Percentiles rank a stretch among this genome's conserved stretches.
phyloP scores from a whole-genome alignment of 2,113 vertebrate genomes.

The Neomonachus schauinslandi region DNA sequence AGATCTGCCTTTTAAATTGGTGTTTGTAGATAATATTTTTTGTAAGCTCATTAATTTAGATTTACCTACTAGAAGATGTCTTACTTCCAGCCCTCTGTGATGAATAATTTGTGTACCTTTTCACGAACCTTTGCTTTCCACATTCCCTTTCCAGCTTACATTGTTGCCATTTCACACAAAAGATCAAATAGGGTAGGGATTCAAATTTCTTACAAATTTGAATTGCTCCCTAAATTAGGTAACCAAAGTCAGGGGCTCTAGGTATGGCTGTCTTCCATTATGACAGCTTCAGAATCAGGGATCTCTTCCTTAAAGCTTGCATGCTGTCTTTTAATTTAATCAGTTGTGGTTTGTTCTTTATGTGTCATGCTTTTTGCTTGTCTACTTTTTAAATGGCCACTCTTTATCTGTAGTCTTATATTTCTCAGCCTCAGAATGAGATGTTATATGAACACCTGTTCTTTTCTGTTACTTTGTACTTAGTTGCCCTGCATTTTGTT shows the following conservation, averaged over 20 bases:
- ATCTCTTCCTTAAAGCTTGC: constrained; percentile 26
- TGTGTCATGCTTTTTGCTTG: neutral
- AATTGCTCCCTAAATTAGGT: neutral
- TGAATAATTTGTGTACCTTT: constrained; percentile 28
- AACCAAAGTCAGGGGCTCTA: neutral
- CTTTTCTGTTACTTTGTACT: constrained; percentile 25
- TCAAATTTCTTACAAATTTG: constrained; percentile 36
- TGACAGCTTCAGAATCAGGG: constrained; percentile 22
- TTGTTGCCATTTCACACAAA: constrained; percentile 59
- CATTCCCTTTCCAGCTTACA: constrained; percentile 10
- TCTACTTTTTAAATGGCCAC: constrained; percentile 29
- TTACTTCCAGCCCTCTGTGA: neutral
- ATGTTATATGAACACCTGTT: neutral
- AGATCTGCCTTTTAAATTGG: neutral
- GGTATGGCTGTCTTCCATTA: neutral
- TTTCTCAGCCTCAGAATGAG: neutral
- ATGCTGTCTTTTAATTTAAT: constrained; percentile 19
- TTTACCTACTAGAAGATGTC: neutral
- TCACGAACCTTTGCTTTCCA: constrained; percentile 1
- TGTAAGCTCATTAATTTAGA: neutral
- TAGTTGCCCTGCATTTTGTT: constrained; percentile 44
- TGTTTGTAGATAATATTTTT: constrained; percentile 20
- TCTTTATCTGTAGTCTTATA: neutral
- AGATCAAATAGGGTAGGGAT: neutral
- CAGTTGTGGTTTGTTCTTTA: neutral